Evolutionary conservation across 2,888 invertebrate species (phyloP), one percentile per base, ranked within the genome.

Genomic region (Rhodophaea formosa): DNA sequence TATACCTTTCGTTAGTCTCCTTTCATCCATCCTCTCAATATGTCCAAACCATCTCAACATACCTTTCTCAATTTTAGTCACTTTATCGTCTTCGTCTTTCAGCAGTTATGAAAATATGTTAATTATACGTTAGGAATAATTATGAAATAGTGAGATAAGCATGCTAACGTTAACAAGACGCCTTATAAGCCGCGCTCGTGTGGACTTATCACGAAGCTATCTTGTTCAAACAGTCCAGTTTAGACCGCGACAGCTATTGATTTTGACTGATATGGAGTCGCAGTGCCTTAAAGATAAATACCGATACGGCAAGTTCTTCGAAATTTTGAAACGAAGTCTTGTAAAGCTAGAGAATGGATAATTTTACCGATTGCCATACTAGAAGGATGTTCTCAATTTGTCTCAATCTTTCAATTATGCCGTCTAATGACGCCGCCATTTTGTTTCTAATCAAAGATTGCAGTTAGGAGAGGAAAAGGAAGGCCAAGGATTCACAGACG

Each of bases 251-350:
- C 72, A n/a, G 68, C 71, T 86, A 84, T 86, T 86, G 85, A 82
- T 86, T 86, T 82, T 84, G 78, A 81, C 82, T 84, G 86, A 86
- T 86, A 77, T 62, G 66, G 59, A 62, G 63, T 62, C 60, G 64
- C 69, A 67, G 68, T 70, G 15, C 57, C 45, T 30, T 46, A 61
- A 47, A 47, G 56, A 56, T 56, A 56, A 56, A 56, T 35, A 29
- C 7, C 47, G 56, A 49, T 43, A 49, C 3, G 44, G 16, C 17
- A 44, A 55, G 42, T 43, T 46, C 51, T 51, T 53, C 29, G 49
- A 59, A 58, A 55, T 39, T 35, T 55, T 45, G 29, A 44, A 44
- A 10, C 46, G 53, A 52, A 39, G 16, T 39, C 15, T 35, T 35
- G 30, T 52, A 35, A 23, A 23, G 5, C 23, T 23, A 23, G 3